Evolutionary conservation across 2,113 vertebrate genomes (phyloP).

Genomic region (Actenoides lindsayi): DNA sequence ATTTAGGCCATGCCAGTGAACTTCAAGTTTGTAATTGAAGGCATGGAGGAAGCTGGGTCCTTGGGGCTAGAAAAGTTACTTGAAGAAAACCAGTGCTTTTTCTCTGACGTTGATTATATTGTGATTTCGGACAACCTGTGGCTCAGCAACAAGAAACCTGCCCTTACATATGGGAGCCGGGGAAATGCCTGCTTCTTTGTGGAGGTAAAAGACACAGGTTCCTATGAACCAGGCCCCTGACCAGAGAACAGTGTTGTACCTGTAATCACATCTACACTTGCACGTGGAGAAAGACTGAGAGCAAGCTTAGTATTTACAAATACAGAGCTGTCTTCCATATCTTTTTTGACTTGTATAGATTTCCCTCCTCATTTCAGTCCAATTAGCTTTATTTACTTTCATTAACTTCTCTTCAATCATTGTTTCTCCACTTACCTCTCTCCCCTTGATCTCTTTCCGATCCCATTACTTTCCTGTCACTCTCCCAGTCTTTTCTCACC

Average conservation of each 20-base stretch:
- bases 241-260: not conserved
- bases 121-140: slow-evolving; percentile 81
- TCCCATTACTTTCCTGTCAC: not conserved
- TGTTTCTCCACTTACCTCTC: not conserved
- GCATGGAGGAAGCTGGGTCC: slow-evolving; percentile 83
- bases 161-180: slow-evolving; percentile 74
- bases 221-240: not conserved
- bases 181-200: slow-evolving; percentile 79
- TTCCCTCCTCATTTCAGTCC: not conserved
- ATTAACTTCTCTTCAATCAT: not conserved
- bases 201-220: slow-evolving; percentile 67
- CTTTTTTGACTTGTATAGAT: not conserved
- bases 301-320: not conserved
- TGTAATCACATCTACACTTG: not conserved
- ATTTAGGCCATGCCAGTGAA: slow-evolving; percentile 79
- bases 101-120: slow-evolving; percentile 74
- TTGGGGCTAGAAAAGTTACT: slow-evolving; percentile 71
- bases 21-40: slow-evolving; percentile 81
- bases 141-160: slow-evolving; percentile 75
- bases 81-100: slow-evolving; percentile 68
- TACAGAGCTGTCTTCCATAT: not conserved
- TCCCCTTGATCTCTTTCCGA: not conserved
- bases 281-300: not conserved
- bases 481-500: not conserved
- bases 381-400: not conserved